Base-by-base conservation (phyloP, 1,140 invertebrate genomes). In the Cotesia vestalis region DNA sequence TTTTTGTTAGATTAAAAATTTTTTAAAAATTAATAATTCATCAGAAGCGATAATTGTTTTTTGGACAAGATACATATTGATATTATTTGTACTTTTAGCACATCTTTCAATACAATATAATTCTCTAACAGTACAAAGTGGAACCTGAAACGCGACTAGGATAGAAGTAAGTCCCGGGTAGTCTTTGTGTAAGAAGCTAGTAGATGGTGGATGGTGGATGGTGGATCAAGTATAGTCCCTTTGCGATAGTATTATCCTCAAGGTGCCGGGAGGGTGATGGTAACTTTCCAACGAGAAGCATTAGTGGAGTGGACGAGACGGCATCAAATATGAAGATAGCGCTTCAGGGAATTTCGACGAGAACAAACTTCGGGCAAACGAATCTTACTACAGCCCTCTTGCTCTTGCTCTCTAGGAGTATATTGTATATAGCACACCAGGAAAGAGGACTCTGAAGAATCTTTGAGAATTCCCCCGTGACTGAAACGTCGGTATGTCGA, bases 251-350 rank as follows among this genome's bases (percentile, higher is more conserved):
- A 69, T 57, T 69, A 68, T 69, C 72, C 57, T 51, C 36, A 36
- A 70, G 67, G 62, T 68, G 71, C 66, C 59, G 71, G 57, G 74
- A 73, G 72, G 77, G 72, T 46, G 40, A 78, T 74, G 78, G 78
- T 76, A 80, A 81, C 79, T 81, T 81, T 80, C 73, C 78, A 80
- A 81, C 78, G 78, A 80, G 80, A 76, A 77, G 76, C 79, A 80
- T 80, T 80, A 81, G 79, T 73, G 73, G 73, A 80, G 78, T 80
- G 79, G 80, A 80, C 78, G 79, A 80, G 78, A 79, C 73, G 76
- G 78, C 79, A 81, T 81, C 78, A 81, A 81, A 81, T 81, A 81
- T 81, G 80, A 80, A 81, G 79, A 81, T 80, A 76, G 78, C 73
- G 77, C 80, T 80, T 79, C 73, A 73, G 79, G 80, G 79, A 80